These are phyloP conservation scores for Helicolenus hilgendorfi DNA, from an alignment of 2,797 vertebrate species.

Conservation along the genomic window DNA sequence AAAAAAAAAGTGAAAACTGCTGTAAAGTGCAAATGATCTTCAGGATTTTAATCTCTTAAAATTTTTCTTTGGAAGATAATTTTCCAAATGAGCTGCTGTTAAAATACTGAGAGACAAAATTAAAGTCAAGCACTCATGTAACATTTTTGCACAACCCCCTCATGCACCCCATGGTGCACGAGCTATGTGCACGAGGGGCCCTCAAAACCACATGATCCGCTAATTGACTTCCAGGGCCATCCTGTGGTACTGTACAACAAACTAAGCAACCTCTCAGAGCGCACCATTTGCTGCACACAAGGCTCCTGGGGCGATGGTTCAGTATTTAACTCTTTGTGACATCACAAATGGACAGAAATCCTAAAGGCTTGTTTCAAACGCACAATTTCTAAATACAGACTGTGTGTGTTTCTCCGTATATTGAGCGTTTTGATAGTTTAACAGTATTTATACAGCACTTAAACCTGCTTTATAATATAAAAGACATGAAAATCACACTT, in stretches of 20 bases:
- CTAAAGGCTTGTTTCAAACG: too few species aligned
- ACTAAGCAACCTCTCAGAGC: not conserved
- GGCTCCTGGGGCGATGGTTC: not conserved
- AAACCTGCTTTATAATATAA: too few species aligned
- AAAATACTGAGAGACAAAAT: not conserved
- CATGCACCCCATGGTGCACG: not conserved
- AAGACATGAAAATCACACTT: too few species aligned
- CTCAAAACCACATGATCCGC: conserved; percentile 28
- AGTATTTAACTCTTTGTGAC: not conserved
- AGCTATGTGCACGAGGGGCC: not conserved
- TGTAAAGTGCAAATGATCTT: not conserved
- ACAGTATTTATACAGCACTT: too few species aligned
- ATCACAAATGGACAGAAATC: too few species aligned
- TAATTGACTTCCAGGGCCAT: conserved; percentile 27
- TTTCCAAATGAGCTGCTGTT: not conserved
- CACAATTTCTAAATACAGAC: too few species aligned
- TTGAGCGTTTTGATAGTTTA: too few species aligned
- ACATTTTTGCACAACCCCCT: not conserved
- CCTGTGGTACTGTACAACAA: not conserved
- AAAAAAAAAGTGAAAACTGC: not conserved
- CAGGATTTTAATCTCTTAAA: not conserved
- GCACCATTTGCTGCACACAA: not conserved
- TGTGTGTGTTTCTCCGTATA: too few species aligned
- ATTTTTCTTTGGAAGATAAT: not conserved
- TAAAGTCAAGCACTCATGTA: not conserved